Evolutionary conservation across 2,113 vertebrate species (phyloP).

Genomic region (Aix galericulata): DNA sequence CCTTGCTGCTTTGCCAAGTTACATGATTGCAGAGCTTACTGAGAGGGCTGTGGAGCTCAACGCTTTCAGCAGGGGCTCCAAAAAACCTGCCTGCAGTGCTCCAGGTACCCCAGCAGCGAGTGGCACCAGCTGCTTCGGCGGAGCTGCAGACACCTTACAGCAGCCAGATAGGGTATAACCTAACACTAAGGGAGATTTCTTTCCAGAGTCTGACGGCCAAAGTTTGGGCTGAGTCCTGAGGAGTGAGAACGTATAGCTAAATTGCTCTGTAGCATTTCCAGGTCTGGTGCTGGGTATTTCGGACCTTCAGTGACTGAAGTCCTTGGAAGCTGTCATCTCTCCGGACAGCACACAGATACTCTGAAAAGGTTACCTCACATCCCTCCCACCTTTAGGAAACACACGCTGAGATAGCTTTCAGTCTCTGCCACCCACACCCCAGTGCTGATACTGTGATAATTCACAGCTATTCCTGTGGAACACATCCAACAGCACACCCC

Average conservation of each 20-base stretch:
- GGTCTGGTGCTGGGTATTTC: fast-evolving
- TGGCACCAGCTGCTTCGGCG: background rate
- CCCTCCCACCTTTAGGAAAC: background rate
- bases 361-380: background rate
- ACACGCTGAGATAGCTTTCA: background rate
- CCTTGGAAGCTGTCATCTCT: background rate
- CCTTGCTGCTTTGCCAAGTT: background rate
- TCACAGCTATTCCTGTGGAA: background rate
- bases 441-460: background rate
- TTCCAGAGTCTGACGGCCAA: fast-evolving
- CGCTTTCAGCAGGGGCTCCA: background rate
- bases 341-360: background rate
- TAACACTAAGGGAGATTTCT: background rate
- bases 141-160: background rate
- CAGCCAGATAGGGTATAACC: background rate
- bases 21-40: fast-evolving
- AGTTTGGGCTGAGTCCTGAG: background rate
- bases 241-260: background rate
- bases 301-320: background rate
- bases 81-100: background rate
- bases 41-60: background rate
- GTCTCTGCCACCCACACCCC: background rate
- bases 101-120: background rate
- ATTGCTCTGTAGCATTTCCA: background rate
- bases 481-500: background rate